Evolutionary conservation across 2,888 invertebrate species (phyloP).

Genomic region (Epirrhoe alternata): DNA sequence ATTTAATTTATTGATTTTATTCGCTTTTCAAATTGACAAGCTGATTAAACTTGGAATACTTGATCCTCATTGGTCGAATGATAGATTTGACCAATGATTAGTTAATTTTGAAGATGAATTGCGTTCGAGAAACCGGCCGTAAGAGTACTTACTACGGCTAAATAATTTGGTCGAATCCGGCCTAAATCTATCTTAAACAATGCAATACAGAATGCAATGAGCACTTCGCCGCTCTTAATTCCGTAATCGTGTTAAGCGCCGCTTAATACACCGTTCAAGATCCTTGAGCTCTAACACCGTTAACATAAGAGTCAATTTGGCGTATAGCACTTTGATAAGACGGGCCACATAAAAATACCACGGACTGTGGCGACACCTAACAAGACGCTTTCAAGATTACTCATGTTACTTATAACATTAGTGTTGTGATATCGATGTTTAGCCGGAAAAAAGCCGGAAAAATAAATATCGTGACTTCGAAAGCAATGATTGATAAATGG

Average conservation of each 20-base stretch:
- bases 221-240: slow-evolving; percentile 11
- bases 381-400: slow-evolving; percentile 39
- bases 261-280: slow-evolving; percentile 3
- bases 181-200: background rate
- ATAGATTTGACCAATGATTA: too few species aligned
- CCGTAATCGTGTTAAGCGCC: slow-evolving; percentile 16
- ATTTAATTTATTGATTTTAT: too few species aligned
- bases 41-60: too few species aligned
- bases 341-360: slow-evolving; percentile 42
- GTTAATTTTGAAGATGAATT: too few species aligned
- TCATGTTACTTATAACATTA: slow-evolving; percentile 36
- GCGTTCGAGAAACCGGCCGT: too few species aligned
- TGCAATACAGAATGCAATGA: background rate
- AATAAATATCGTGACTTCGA: background rate
- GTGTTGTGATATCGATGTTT: background rate
- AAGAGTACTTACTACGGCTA: too few species aligned
- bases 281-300: slow-evolving; percentile 13
- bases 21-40: too few species aligned
- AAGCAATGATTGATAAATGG: background rate
- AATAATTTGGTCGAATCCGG: too few species aligned
- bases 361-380: slow-evolving; percentile 38
- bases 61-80: too few species aligned
- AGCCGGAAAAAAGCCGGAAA: slow-evolving; percentile 12
- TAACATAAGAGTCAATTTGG: slow-evolving; percentile 26
- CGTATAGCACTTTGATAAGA: slow-evolving; percentile 36